A percentile compares a stretch with the other conserved stretches of the same genome.
Evolutionary conservation across 2,113 vertebrate genomes (phyloP).

Genomic region (Corythornis madagascariensis): DNA sequence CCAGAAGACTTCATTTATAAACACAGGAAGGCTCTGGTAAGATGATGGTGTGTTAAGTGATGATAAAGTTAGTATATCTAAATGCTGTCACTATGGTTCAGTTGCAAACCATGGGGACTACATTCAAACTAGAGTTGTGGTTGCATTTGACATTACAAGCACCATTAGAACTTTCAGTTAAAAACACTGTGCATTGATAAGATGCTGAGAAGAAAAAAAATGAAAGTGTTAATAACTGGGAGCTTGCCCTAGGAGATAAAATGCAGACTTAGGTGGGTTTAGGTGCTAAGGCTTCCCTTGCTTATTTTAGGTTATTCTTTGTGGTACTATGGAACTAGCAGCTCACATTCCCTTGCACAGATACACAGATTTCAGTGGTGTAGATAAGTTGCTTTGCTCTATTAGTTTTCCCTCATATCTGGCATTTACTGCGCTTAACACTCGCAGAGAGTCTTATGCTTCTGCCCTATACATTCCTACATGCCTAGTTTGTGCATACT

Average conservation of each 20-base stretch:
- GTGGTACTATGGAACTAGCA: background rate
- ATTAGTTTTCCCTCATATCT: background rate
- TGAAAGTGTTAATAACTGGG: background rate
- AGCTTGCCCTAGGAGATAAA: background rate
- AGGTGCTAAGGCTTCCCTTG: background rate
- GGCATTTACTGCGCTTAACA: background rate
- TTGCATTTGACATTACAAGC: background rate
- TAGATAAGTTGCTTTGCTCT: background rate
- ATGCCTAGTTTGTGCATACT: background rate
- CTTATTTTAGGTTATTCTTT: background rate
- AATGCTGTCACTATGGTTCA: background rate
- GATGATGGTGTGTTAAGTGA: background rate
- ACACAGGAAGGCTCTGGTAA: slow-evolving; percentile 96
- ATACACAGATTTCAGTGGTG: background rate
- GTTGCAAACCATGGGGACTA: background rate
- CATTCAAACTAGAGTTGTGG: background rate
- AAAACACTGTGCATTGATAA: background rate
- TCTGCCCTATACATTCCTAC: background rate
- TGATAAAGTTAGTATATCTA: background rate
- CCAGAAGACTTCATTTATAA: slow-evolving; percentile 98
- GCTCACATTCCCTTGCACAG: background rate
- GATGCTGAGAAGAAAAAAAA: background rate
- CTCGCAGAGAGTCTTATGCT: background rate
- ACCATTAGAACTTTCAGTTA: background rate
- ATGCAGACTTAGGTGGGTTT: background rate